These are phyloP conservation scores for Sminthurides aquaticus DNA, from an alignment of 2,888 invertebrate genomes.

Conservation along the genomic window DNA sequence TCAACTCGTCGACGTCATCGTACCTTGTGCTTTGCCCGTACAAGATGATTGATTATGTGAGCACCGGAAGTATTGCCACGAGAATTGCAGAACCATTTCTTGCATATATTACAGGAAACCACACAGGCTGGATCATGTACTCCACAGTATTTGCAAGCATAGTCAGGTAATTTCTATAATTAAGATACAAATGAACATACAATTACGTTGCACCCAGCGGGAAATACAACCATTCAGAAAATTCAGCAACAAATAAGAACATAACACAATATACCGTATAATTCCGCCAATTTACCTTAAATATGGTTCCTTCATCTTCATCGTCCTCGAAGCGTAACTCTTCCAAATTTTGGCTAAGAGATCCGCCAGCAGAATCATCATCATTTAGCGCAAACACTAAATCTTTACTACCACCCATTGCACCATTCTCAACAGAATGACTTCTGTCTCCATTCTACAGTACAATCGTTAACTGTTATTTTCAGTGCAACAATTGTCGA, in stretches of 20 bases:
- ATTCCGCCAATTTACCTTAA: constrained; percentile 50
- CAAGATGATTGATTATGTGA: constrained; percentile 97
- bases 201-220: not conserved
- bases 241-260: too few species aligned
- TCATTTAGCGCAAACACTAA: constrained; percentile 19
- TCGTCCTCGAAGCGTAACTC: constrained; percentile 93
- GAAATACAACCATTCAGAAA: not conserved
- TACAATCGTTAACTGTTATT: not conserved
- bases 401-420: not conserved
- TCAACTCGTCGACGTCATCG: too few species aligned
- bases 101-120: constrained; percentile 96
- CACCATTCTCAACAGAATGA: constrained; percentile 15
- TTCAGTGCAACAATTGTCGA: not conserved
- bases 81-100: constrained; percentile 99
- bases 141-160: constrained; percentile 98
- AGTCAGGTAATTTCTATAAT: constrained; percentile 74
- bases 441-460: constrained; percentile 18
- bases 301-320: constrained; percentile 81
- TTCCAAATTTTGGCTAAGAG: constrained; percentile 58
- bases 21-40: constrained; percentile 91
- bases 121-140: constrained; percentile 96
- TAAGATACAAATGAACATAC: constrained; percentile 4
- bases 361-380: constrained; percentile 34
- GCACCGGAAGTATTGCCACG: constrained; percentile 96
- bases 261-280: not conserved